Percentiles rank a stretch among this genome's conserved stretches.
Conservation (phyloP, 2,797 vertebrate genomes). For the Loris lydekkerianus region DNA sequence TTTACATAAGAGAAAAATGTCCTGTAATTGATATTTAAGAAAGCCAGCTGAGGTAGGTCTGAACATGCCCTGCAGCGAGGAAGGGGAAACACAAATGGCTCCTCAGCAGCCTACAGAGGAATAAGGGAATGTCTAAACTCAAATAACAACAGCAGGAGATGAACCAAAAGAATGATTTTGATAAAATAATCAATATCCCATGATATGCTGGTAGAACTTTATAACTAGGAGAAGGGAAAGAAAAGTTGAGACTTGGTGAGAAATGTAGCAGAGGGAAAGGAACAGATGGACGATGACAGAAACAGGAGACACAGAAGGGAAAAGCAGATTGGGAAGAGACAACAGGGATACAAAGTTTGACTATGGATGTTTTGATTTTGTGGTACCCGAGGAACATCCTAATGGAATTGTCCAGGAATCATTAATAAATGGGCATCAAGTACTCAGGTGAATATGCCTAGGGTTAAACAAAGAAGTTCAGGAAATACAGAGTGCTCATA, state of each 20-base stretch:
- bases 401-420: background rate
- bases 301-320: background rate
- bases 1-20: constrained; percentile 38
- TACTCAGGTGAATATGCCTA: background rate
- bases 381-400: background rate
- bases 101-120: background rate
- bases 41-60: background rate
- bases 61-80: background rate
- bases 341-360: background rate
- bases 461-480: background rate
- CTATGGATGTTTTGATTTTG: background rate
- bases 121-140: background rate
- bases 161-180: background rate
- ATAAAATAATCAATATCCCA: background rate
- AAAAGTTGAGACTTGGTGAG: background rate
- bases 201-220: background rate
- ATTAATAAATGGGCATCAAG: background rate
- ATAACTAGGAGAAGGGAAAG: background rate
- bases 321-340: background rate
- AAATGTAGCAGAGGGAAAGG: background rate
- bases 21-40: constrained; percentile 8
- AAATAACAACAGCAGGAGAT: background rate
- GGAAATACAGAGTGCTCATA: background rate
- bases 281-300: background rate
- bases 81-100: background rate